Base-by-base conservation (phyloP, 1,140 invertebrate genomes). In the Zaprionus gabonicus region DNA sequence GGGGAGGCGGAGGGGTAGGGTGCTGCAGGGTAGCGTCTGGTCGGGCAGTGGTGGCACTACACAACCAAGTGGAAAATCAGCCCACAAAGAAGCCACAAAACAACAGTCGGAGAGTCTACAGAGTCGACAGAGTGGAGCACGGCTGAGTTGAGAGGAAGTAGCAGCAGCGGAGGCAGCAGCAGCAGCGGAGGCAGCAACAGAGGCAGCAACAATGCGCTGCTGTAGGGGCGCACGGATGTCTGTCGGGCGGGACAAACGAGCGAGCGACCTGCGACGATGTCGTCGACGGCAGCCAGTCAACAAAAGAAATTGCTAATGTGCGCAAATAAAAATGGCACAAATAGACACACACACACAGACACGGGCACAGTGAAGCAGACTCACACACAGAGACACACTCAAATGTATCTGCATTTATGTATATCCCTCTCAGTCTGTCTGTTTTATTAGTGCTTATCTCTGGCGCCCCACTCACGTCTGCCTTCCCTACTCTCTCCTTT, bases 261-360 rank as follows among this genome's bases (percentile, higher is more conserved):
- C 58, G 80, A 67, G 41, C 36, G 63, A 49, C 66, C 49, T 64
- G 53, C 55, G 78, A 49, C 38, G 55, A 44, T 66, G 65, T 44
- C 38, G 68, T 28, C 74, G 63, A 64, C 68, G 71, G 55, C 53
- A 46, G 72, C 57, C 65, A 84, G 59, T 71, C 74, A 84, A 87
- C 77, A 86, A 86, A 86, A 86, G 82, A 86, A 86, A 86, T 86
- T 83, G 82, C 76, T 87, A 86, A 86, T 86, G 82, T 82, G 76
- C 69, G 72, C 83, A 86, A 86, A 82, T 86, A 86, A 87, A 86
- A 86, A 86, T 87, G 83, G 80, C 80, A 82, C 82, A 87, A 71
- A 82, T 63, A 76, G 58, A 86, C 51, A 69, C 28, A 67, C 64
- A 59, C 38, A 72, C 63, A 60, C 63, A 60, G 44, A 69, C 38